phyloP scores from a whole-genome alignment of 2,113 vertebrate genomes.

The Paedocypris sp. region DNA sequence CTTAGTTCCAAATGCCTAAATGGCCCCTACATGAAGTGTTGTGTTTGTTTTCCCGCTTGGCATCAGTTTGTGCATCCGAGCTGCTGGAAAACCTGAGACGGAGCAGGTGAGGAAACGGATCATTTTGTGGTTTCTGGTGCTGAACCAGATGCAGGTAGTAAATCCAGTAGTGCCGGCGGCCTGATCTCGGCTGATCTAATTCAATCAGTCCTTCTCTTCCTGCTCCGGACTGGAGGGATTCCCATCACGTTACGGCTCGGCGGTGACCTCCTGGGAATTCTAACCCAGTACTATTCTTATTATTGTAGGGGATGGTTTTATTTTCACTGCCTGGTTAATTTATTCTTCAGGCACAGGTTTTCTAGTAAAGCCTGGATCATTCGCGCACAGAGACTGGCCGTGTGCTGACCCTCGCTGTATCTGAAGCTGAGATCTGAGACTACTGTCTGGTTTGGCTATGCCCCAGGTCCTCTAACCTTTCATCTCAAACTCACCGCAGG shows the following conservation, averaged over 20 bases:
- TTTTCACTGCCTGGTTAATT: too few species aligned
- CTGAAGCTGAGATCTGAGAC: neutral
- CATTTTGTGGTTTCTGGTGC: neutral
- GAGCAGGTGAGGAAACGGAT: slow-evolving; percentile 1
- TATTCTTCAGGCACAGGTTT: too few species aligned
- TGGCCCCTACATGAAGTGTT: too few species aligned
- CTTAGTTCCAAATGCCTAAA: too few species aligned
- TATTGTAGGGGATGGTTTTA: too few species aligned
- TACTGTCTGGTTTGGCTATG: slow-evolving; percentile 1
- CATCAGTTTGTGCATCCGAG: neutral
- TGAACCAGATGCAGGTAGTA: slow-evolving; percentile 7
- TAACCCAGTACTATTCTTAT: slow-evolving; percentile 19
- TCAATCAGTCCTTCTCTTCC: neutral
- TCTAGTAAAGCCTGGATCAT: neutral
- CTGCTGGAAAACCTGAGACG: neutral
- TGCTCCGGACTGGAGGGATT: slow-evolving; percentile 21
- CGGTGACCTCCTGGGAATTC: slow-evolving; percentile 35
- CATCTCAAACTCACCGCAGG: neutral
- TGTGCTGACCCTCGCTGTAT: neutral
- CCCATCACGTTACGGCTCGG: slow-evolving; percentile 18
- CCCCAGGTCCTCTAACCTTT: neutral
- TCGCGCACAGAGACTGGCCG: neutral
- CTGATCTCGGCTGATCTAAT: slow-evolving; percentile 8
- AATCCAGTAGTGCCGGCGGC: neutral
- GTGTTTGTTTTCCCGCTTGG: too few species aligned